These are phyloP conservation scores for Melopsittacus undulatus DNA, from an alignment of 2,797 vertebrate genomes.

Conservation along the genomic window DNA sequence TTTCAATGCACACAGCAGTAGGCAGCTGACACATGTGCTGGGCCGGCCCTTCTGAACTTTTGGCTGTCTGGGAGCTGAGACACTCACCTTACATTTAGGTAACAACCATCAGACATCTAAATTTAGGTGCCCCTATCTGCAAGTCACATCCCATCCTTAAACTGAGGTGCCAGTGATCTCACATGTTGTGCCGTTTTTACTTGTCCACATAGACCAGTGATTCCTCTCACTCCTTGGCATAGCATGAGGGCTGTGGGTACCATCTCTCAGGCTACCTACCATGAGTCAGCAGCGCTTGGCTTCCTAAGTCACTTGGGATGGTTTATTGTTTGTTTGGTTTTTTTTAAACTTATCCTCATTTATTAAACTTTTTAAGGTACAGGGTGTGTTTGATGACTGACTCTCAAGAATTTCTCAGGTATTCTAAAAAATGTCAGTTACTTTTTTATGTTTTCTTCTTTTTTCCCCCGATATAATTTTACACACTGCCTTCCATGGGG, in stretches of 20 bases:
- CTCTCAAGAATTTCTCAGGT: background rate
- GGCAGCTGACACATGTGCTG: background rate
- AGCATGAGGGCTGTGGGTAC: background rate
- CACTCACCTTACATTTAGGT: background rate
- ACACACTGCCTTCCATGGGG: background rate
- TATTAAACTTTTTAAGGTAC: slow-evolving; percentile 1
- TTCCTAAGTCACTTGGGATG: background rate
- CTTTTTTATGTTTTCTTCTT: background rate
- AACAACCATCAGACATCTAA: background rate
- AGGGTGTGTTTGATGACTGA: background rate
- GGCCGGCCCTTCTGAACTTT: background rate
- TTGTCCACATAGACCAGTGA: fast-evolving
- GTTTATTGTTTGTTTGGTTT: background rate
- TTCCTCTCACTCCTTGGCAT: background rate
- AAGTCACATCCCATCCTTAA: background rate
- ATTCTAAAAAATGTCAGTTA: background rate
- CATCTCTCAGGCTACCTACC: background rate
- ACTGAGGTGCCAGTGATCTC: background rate
- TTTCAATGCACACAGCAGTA: background rate
- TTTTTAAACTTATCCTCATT: background rate
- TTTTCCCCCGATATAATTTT: background rate
- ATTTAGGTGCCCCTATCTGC: background rate
- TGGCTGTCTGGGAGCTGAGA: background rate
- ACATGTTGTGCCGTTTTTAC: background rate
- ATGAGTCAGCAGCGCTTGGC: background rate